phyloP scores from a whole-genome alignment of 2,797 vertebrate species.

The Triplophysa bombifrons region DNA sequence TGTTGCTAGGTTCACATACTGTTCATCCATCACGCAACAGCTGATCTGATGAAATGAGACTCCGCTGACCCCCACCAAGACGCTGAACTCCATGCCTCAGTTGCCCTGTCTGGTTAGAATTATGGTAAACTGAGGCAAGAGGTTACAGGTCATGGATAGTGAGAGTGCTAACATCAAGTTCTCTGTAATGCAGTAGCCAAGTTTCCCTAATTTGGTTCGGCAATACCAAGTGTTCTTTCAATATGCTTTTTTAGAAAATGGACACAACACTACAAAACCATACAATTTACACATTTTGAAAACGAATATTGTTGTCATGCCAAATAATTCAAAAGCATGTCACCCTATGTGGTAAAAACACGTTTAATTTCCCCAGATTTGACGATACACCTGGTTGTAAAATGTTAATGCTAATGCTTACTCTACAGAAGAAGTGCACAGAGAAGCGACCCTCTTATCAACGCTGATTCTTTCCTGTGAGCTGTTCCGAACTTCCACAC shows the following conservation, averaged over 20 bases:
- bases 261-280: too few relatives aligned
- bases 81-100: slow-evolving; percentile 88
- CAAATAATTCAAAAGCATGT: neutral
- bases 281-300: too few relatives aligned
- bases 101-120: slow-evolving; percentile 95
- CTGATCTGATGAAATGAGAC: slow-evolving; percentile 90
- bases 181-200: neutral
- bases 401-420: slow-evolving; percentile 42
- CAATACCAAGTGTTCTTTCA: too few relatives aligned
- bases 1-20: slow-evolving; percentile 56
- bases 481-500: slow-evolving; percentile 60
- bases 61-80: slow-evolving; percentile 89
- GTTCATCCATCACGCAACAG: slow-evolving; percentile 88
- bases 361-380: slow-evolving; percentile 1
- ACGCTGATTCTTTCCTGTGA: slow-evolving; percentile 46
- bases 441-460: slow-evolving; percentile 46
- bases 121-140: slow-evolving; percentile 79
- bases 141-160: slow-evolving; percentile 72
- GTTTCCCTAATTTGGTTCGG: neutral
- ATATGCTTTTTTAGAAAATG: too few relatives aligned
- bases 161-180: slow-evolving; percentile 50
- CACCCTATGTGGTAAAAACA: neutral
- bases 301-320: too few relatives aligned
- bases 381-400: slow-evolving; percentile 9
- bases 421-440: slow-evolving; percentile 43